Evolutionary conservation across 2,888 invertebrate species (phyloP).

Genomic region (Parasteatoda lunata): DNA sequence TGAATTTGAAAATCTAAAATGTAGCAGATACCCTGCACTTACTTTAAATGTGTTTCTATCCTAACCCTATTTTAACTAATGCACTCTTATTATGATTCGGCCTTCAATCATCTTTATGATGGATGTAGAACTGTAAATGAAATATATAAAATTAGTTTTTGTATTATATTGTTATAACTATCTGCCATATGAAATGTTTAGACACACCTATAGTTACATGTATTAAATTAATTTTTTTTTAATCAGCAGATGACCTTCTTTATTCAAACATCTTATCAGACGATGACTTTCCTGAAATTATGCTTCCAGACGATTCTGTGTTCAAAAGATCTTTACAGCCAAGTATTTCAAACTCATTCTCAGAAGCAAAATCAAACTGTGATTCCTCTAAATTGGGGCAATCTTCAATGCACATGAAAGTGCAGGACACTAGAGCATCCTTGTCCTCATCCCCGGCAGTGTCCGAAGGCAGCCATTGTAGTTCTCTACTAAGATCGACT

Average conservation of each 20-base stretch:
- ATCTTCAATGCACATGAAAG: constrained; percentile 17
- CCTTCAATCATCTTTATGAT: too few relatives aligned
- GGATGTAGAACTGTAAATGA: too few relatives aligned
- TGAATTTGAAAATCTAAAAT: too few relatives aligned
- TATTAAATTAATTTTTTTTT: neutral
- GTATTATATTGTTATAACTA: too few relatives aligned
- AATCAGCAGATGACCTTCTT: constrained; percentile 51
- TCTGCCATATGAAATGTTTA: too few relatives aligned
- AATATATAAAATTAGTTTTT: too few relatives aligned
- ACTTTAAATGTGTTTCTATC: too few relatives aligned
- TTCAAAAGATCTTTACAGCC: constrained; percentile 52
- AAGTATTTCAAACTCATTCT: neutral
- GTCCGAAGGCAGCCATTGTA: constrained; percentile 63
- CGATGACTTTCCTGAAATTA: constrained; percentile 64
- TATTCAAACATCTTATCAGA: constrained; percentile 60
- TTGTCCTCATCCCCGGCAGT: constrained; percentile 61
- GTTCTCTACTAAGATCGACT: constrained; percentile 44
- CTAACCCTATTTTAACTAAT: too few relatives aligned
- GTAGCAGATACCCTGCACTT: too few relatives aligned
- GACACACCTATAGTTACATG: too few relatives aligned
- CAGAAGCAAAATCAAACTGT: constrained; percentile 24
- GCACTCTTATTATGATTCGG: too few relatives aligned
- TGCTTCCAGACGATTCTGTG: constrained; percentile 58
- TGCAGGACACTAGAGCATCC: constrained; percentile 49
- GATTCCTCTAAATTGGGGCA: constrained; percentile 37